Conservation (phyloP, 37 sponge, comb jelly and placozoan species). For the Eunapius fragilis region DNA sequence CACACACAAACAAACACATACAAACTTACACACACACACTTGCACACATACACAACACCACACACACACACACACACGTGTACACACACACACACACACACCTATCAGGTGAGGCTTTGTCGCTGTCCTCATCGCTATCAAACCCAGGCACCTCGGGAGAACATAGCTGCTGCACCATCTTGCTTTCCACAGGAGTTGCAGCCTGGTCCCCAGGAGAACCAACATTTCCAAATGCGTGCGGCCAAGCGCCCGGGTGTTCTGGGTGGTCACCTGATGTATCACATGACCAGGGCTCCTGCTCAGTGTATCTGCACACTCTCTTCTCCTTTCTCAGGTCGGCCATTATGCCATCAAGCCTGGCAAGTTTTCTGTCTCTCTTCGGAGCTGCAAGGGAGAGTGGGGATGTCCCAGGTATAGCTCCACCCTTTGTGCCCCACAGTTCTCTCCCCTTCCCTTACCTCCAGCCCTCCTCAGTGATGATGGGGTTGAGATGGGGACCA, state of each 20-base stretch:
- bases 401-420: not conserved
- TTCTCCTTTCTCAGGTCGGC: constrained; percentile 7
- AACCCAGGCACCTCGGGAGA: not conserved
- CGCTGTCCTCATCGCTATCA: constrained; percentile 19
- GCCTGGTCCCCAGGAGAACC: not conserved
- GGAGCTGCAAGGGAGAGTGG: not conserved
- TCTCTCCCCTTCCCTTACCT: not conserved
- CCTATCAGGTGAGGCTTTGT: constrained; percentile 14
- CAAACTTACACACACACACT: not conserved
- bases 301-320: constrained; percentile 9
- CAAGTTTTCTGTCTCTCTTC: constrained; percentile 27
- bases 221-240: not conserved
- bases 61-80: not conserved
- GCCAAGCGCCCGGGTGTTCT: not conserved
- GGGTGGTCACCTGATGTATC: not conserved
- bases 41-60: not conserved
- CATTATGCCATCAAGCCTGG: constrained; percentile 45
- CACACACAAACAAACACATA: too few species aligned
- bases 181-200: not conserved
- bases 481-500: not conserved
- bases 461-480: not conserved
- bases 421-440: not conserved
- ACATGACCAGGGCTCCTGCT: not conserved
- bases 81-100: constrained; percentile 3
- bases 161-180: not conserved